A percentile compares a stretch with the other conserved stretches of the same genome.
Conservation (phyloP, 2,113 vertebrate genomes). For the Lontra canadensis region DNA sequence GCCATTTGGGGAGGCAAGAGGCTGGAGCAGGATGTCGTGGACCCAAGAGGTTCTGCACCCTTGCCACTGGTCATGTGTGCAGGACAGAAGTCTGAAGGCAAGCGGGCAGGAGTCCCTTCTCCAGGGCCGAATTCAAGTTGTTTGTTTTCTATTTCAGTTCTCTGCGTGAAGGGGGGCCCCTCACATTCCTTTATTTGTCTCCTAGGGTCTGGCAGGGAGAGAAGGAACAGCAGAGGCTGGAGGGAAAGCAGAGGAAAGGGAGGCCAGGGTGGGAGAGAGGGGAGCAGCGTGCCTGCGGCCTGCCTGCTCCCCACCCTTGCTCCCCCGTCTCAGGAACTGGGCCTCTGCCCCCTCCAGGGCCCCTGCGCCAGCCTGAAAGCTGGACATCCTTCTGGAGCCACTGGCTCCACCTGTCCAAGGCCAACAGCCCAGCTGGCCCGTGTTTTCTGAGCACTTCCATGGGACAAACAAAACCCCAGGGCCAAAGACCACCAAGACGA, state of each 20-base stretch:
- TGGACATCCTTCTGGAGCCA: rapidly evolving
- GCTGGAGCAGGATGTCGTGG: not conserved
- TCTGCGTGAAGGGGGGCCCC: not conserved
- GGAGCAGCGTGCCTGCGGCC: rapidly evolving
- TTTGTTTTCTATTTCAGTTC: not conserved
- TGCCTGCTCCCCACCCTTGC: rapidly evolving
- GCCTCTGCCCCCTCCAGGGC: not conserved
- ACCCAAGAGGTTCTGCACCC: not conserved
- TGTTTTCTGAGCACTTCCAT: not conserved
- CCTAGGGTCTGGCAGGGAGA: not conserved
- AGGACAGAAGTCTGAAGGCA: not conserved
- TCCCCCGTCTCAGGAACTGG: not conserved
- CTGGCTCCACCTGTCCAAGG: not conserved
- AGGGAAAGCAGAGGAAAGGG: not conserved
- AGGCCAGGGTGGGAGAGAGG: not conserved
- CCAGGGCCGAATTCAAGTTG: not conserved
- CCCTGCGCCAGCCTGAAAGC: too few relatives aligned
- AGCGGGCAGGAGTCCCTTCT: not conserved
- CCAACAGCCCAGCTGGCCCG: not conserved
- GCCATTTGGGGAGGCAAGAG: not conserved
- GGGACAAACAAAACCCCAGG: not conserved
- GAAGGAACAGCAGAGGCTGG: not conserved
- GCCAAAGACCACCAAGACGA: not conserved
- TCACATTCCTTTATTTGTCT: not conserved
- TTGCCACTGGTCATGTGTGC: rapidly evolving